A percentile compares a stretch with the other conserved stretches of the same genome.
Conservation (phyloP, 2,797 vertebrate species). For the Sus cebifrons region DNA sequence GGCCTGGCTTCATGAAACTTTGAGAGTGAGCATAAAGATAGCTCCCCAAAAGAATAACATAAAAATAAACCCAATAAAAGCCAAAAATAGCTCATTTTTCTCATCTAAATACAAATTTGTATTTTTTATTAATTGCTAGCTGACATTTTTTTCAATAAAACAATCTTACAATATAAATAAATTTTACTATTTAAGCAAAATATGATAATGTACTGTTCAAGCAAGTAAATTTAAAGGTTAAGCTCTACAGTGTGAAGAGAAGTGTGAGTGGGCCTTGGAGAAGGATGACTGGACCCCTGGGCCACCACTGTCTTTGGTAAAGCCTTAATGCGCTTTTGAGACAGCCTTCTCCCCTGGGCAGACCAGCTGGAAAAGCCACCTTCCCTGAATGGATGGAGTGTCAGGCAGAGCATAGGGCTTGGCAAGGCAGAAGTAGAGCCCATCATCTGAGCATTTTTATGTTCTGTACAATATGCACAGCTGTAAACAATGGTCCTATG, state of each 20-base stretch:
- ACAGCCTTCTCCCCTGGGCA: neutral
- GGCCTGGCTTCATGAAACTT: neutral
- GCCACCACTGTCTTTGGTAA: neutral
- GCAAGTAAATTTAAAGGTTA: neutral
- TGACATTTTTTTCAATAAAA: slow-evolving; percentile 13
- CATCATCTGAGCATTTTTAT: neutral
- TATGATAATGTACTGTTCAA: neutral
- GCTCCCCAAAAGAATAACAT: neutral
- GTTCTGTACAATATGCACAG: neutral
- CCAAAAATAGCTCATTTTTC: neutral
- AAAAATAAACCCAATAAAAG: slow-evolving; percentile 3
- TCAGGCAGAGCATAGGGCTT: neutral
- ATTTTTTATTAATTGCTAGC: neutral
- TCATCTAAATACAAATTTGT: neutral
- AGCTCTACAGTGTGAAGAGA: neutral
- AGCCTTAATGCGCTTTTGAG: neutral
- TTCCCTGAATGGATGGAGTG: neutral
- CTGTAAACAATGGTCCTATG: neutral
- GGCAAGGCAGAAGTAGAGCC: neutral
- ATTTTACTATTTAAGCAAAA: slow-evolving; percentile 48
- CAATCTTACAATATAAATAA: neutral
- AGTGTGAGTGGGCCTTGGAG: neutral
- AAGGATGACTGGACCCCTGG: neutral
- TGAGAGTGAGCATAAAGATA: neutral
- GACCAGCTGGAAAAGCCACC: neutral